Evolutionary conservation across 2,113 vertebrate genomes (phyloP).

Genomic region (Henicopernis longicauda): DNA sequence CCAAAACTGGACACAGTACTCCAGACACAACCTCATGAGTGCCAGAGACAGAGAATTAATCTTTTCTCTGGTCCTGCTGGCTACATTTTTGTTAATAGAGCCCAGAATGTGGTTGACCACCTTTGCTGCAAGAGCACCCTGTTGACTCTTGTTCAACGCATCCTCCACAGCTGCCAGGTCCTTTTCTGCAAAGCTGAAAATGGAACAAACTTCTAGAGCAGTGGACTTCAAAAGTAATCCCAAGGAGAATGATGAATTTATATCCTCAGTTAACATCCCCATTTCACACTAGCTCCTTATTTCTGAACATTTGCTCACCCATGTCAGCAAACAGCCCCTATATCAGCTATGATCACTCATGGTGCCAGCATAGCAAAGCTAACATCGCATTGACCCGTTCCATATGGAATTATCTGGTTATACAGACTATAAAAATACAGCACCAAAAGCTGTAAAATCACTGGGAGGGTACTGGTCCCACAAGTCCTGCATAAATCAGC

Average conservation of each 20-base stretch:
- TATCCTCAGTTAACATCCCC: not conserved
- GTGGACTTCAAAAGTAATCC: not conserved
- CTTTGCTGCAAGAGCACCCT: not conserved
- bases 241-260: not conserved
- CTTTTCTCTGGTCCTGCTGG: not conserved
- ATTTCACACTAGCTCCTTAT: not conserved
- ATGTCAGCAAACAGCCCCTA: not conserved
- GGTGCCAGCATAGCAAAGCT: not conserved
- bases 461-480: not conserved
- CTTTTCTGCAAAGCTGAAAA: not conserved
- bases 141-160: not conserved
- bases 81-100: not conserved
- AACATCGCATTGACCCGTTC: not conserved
- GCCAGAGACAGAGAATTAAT: not conserved
- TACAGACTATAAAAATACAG: not conserved
- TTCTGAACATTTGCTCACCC: not conserved
- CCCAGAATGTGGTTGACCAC: not conserved
- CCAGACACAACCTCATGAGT: not conserved
- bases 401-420: not conserved
- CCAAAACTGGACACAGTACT: not conserved
- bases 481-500: not conserved
- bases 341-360: not conserved
- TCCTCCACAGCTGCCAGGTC: not conserved
- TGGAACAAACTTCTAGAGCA: not conserved
- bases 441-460: not conserved